Base-by-base conservation (phyloP, 2,113 vertebrate species). In the Corvus hawaiiensis region DNA sequence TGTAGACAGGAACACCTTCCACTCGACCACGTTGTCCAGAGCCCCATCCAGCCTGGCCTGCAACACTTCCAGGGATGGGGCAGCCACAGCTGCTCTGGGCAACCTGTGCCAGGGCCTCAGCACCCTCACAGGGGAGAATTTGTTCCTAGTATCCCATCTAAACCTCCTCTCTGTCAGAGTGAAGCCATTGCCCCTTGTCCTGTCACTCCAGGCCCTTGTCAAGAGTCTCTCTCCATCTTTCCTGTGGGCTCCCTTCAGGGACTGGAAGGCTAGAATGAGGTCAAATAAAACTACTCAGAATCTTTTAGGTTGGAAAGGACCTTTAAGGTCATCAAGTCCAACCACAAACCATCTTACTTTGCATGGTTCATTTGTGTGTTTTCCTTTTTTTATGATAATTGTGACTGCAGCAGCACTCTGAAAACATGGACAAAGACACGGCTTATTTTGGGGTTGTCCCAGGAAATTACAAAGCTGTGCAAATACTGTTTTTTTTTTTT, bases 101-200 rank as follows among this genome's bases (percentile, higher is more conserved):
- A 90, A 6, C 52, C 41, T 67, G 28, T 63, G 16, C 37, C 59
- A 83, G 54, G 20, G 28, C 28, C 20, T 87, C 61, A 4, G 0
- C 26, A 44, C 27, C 43, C 52, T 44, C 52, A 44, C 33, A 52
- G 37, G 32, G 16, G 43, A 58, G 0, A 51, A 44, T 28, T 59
- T 9, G 22, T 59, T 44, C 52, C 22, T 0, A 0, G 44, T 44
- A 37, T 33, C 27, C 22, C 2, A 20, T 7, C 22, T 37, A 66
- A 81, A 0, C 33, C 10, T 51, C 0, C 44, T 37, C 37, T 74
- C 10, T 37, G 18, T 23, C 43, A 88, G 18, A 66, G 11, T 80
- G 58, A 35, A 43, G 41, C 35, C 76, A 19, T 23, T 71, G 0
- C 9, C 33, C 46, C 33, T 26, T 32, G 22, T 77, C 17, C 32